Evolutionary conservation across 2,797 vertebrate species (phyloP).

Genomic region (Etheostoma nigrum): DNA sequence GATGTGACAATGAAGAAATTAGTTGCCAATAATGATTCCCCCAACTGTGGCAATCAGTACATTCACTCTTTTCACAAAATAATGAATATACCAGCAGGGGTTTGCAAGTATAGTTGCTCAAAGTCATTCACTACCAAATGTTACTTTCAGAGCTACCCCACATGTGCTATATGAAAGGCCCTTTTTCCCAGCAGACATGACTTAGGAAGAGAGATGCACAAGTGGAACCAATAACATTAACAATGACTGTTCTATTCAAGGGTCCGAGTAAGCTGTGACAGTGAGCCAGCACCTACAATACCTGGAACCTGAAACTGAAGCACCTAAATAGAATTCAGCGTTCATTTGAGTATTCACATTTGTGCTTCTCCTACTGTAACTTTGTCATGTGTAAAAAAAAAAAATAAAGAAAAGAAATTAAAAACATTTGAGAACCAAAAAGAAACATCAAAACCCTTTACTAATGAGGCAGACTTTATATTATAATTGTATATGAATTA

Average conservation of each 20-base stretch:
- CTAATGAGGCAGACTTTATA: neutral
- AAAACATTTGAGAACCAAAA: neutral
- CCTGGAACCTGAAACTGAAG: neutral
- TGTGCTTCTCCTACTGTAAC: neutral
- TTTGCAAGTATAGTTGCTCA: conserved; percentile 26
- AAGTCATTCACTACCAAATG: conserved; percentile 18
- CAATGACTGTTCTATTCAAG: neutral
- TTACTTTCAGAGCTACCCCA: neutral
- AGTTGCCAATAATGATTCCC: neutral
- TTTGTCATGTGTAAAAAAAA: neutral
- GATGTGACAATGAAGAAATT: neutral
- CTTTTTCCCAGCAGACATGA: conserved; percentile 10
- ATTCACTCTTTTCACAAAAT: conserved; percentile 26
- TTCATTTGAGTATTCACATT: neutral
- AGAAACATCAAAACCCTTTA: neutral
- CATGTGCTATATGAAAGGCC: neutral
- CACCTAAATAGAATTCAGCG: neutral
- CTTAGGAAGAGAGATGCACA: conserved; percentile 5
- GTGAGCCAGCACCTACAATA: neutral
- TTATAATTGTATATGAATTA: neutral
- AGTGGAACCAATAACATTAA: conserved; percentile 6
- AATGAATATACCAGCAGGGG: conserved; percentile 33
- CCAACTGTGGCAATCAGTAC: conserved; percentile 16
- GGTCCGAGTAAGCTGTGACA: neutral
- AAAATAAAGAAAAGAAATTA: neutral